Evolutionary conservation across 2,888 invertebrate species (phyloP).

Genomic region (Drosophila flavopinicola): DNA sequence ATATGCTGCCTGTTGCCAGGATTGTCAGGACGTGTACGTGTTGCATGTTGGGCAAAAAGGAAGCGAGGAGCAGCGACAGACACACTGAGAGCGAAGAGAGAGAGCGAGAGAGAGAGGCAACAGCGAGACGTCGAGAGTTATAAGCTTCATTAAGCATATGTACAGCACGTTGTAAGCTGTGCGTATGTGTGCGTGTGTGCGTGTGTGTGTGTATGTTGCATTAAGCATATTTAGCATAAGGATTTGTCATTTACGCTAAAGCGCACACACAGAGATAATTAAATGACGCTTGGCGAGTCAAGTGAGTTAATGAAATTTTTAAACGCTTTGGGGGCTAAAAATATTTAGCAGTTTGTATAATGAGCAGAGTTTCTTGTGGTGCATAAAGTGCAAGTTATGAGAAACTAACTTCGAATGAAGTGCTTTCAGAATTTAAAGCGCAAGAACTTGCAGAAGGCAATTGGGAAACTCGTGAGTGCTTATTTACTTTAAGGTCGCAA

Average conservation of each 20-base stretch:
- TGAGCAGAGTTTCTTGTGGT: constrained; percentile 15
- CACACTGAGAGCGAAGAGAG: constrained; percentile 2
- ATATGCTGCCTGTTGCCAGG: constrained; percentile 78
- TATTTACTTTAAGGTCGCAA: background rate
- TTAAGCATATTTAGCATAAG: constrained; percentile 83
- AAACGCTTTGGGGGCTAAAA: constrained; percentile 47
- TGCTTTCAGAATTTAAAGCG: background rate
- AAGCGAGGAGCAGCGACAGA: background rate
- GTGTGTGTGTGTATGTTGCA: constrained; percentile 56
- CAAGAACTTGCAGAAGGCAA: background rate
- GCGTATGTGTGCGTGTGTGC: constrained; percentile 9
- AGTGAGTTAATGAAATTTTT: constrained; percentile 80
- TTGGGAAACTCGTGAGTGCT: no score
- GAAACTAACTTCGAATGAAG: no score
- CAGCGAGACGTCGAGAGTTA: constrained; percentile 69
- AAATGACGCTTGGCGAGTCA: constrained; percentile 69
- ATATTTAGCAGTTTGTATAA: constrained; percentile 34
- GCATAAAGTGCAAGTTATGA: background rate
- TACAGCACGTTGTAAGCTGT: constrained; percentile 73
- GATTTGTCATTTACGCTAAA: constrained; percentile 81
- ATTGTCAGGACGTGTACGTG: constrained; percentile 72
- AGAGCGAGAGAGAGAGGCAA: constrained; percentile 16
- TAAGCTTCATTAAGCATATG: constrained; percentile 83
- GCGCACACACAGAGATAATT: constrained; percentile 74
- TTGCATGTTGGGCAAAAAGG: constrained; percentile 59